Evolutionary conservation across 2,888 invertebrate species (phyloP).

Genomic region (Villa cingulata): DNA sequence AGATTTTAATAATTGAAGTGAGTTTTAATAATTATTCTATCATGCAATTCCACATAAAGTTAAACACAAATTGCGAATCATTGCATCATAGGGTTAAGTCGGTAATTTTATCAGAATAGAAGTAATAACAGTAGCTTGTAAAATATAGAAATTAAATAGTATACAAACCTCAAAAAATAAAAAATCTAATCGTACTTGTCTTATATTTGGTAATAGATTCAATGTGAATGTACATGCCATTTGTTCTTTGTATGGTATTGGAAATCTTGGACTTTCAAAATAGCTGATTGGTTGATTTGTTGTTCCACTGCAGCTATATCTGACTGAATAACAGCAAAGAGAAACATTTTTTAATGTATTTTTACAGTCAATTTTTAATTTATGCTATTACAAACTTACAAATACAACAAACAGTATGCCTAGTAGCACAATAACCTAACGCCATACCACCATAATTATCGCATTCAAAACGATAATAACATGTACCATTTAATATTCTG

Average conservation of each 20-base stretch:
- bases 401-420: conserved; percentile 60
- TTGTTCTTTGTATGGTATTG: conserved; percentile 42
- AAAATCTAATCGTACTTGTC: conserved; percentile 58
- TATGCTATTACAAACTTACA: conserved; percentile 42
- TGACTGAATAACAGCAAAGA: conserved; percentile 38
- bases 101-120: too few relatives aligned
- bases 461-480: conserved; percentile 56
- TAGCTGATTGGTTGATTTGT: conserved; percentile 50
- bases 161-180: conserved; percentile 48
- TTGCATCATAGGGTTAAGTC: too few relatives aligned
- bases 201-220: conserved; percentile 43
- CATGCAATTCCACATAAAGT: too few relatives aligned
- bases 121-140: too few relatives aligned
- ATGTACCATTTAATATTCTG: conserved; percentile 52
- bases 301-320: conserved; percentile 50
- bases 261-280: conserved; percentile 59
- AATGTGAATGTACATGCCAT: conserved; percentile 52
- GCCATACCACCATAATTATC: conserved; percentile 44
- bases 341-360: not conserved
- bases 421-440: conserved; percentile 57
- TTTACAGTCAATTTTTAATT: not conserved
- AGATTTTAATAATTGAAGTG: too few relatives aligned
- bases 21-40: too few relatives aligned
- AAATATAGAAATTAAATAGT: too few relatives aligned
- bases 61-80: too few relatives aligned